A percentile compares a stretch with the other conserved stretches of the same genome.
These are phyloP conservation scores for Gymnoscopelus microlampas DNA, from an alignment of 2,797 vertebrate species.

Conservation along the genomic window DNA sequence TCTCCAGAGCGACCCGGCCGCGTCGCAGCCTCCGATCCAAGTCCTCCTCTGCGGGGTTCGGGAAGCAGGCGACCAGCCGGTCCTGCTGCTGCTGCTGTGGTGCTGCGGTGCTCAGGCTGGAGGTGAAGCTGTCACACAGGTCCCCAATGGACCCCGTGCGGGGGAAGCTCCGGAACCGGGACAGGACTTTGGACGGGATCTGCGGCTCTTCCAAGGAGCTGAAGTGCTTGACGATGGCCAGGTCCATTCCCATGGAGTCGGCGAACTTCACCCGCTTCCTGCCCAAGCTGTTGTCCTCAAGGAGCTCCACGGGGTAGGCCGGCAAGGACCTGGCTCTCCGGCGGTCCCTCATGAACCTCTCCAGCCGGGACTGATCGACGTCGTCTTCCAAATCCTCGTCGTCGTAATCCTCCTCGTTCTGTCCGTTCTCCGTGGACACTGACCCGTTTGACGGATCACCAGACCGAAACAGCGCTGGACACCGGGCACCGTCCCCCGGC, in stretches of 20 bases:
- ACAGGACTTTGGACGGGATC: conserved; percentile 85
- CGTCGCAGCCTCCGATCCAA: conserved; percentile 63
- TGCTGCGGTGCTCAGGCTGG: conserved; percentile 13
- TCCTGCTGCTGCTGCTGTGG: conserved; percentile 16
- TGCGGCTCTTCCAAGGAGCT: conserved; percentile 86
- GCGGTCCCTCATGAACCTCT: conserved; percentile 65
- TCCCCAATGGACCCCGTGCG: conserved; percentile 16
- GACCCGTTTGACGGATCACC: too few species aligned
- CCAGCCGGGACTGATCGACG: conserved; percentile 57
- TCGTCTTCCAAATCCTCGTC: conserved; percentile 64
- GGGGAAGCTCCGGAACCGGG: conserved; percentile 78
- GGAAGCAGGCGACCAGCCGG: conserved; percentile 65
- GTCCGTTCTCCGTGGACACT: background rate
- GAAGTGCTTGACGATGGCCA: conserved; percentile 91
- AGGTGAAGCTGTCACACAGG: conserved; percentile 52
- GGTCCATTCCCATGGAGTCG: conserved; percentile 86
- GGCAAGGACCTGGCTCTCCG: conserved; percentile 79
- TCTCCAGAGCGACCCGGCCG: conserved; percentile 84
- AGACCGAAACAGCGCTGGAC: background rate
- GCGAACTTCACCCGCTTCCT: conserved; percentile 92
- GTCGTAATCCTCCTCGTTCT: conserved; percentile 29
- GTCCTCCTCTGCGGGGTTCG: conserved; percentile 57
- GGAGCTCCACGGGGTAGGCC: conserved; percentile 68
- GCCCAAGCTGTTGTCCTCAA: conserved; percentile 59
- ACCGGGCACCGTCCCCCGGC: background rate